These are phyloP conservation scores for Gallinago undulata DNA, from an alignment of 2,113 vertebrate species.

Conservation along the genomic window DNA sequence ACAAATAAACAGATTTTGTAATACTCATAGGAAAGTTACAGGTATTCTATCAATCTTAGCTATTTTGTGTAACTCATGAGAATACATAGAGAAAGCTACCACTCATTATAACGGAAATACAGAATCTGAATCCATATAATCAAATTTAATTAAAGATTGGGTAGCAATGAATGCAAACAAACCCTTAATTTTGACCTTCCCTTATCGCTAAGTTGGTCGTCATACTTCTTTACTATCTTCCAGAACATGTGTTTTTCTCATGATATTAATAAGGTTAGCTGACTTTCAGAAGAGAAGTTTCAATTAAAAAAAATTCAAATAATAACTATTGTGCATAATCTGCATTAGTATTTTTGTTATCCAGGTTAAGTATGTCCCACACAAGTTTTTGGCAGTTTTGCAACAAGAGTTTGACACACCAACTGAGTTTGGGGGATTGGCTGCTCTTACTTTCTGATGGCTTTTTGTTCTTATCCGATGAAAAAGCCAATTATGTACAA, in stretches of 20 bases:
- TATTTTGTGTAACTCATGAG: neutral
- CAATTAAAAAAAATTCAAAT: neutral
- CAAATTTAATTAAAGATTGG: neutral
- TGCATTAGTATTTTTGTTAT: neutral
- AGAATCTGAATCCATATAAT: neutral
- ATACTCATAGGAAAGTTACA: neutral
- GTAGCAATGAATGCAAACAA: neutral
- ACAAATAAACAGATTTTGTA: neutral
- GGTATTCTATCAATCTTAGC: neutral
- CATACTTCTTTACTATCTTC: neutral
- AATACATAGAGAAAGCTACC: neutral
- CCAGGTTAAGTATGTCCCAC: neutral
- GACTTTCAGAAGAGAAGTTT: neutral
- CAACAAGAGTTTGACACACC: neutral
- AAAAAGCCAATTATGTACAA: neutral
- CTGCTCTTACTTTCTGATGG: neutral
- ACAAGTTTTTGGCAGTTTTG: neutral
- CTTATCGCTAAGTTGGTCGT: neutral
- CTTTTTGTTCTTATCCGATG: neutral
- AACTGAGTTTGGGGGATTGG: neutral
- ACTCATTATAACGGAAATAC: neutral
- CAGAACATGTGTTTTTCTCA: neutral
- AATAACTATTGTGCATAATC: neutral
- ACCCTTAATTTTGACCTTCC: neutral
- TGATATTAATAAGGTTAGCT: neutral